Conservation (phyloP, 53 echinoderm and acorn worm species). For the Stichopus horrens region DNA sequence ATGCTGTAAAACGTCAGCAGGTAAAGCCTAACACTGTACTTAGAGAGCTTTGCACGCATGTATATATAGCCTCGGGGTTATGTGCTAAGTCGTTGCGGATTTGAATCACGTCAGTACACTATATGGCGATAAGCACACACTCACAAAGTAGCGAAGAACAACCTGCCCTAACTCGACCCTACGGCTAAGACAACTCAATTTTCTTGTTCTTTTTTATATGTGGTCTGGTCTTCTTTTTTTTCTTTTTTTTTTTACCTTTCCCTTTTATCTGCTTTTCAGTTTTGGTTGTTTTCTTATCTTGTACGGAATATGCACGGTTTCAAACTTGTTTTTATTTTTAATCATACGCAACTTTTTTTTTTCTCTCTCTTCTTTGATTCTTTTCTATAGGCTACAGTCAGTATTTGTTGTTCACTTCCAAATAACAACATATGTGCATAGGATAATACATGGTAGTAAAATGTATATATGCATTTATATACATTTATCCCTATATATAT, state of each 20-base stretch:
- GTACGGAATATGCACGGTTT: too few species aligned
- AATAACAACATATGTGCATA: too few species aligned
- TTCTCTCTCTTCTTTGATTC: too few species aligned
- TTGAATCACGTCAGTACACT: not conserved
- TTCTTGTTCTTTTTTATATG: not conserved
- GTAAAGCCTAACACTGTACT: slow-evolving; percentile 7
- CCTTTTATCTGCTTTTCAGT: too few species aligned
- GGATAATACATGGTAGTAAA: too few species aligned
- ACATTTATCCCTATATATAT: too few species aligned
- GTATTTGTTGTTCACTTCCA: too few species aligned
- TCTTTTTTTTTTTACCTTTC: not conserved
- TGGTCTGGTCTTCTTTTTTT: not conserved
- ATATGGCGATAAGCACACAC: not conserved
- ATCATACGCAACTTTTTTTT: too few species aligned
- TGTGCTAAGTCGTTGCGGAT: slow-evolving; percentile 12
- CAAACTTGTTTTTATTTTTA: too few species aligned
- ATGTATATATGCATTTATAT: too few species aligned
- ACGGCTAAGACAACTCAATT: slow-evolving; percentile 16
- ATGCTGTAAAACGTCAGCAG: slow-evolving; percentile 8
- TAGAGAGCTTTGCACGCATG: slow-evolving; percentile 12
- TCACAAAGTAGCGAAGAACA: not conserved
- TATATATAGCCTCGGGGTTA: slow-evolving; percentile 44
- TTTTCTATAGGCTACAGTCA: too few species aligned
- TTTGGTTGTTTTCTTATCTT: too few species aligned
- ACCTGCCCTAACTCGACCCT: slow-evolving; percentile 2